Evolutionary conservation across 2,113 vertebrate genomes (phyloP), one percentile per base, ranked within the genome.

Genomic region (Rhodinocichla rosea): DNA sequence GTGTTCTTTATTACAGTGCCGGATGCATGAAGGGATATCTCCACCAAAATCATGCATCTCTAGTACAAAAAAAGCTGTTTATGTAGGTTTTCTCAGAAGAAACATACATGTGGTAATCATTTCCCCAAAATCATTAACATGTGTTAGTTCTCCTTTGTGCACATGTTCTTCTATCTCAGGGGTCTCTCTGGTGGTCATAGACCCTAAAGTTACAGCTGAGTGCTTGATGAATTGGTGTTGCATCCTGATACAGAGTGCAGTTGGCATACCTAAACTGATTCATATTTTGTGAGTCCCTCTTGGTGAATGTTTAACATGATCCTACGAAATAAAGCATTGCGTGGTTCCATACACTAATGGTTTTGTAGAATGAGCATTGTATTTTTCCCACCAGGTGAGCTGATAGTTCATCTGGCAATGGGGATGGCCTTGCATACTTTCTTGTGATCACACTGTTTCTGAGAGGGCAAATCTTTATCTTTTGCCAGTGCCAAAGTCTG

Each of bases 401-500:
- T 23, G 47, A 28, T 28, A 69, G 45, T 60, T 69, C 37, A 33
- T 69, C 63, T 77, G 55, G 33, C 45, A 44, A 15, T 18, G 45
- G 39, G 5, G 14, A 30, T 78, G 44, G 35, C 22, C n/a, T 92
- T 14, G 4, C 70, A 83, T 68, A 47, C 26, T 59, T 89, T 7
- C n/a, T 59, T 33, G 45, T 67, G 49, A 40, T 88, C 2, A 1
- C 53, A 69, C 9, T 55, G 9, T 19, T 94, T 87, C n/a, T 91
- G n/a, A 75, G 23, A 62, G 32, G 30, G 6, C 23, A 64, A 53
- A 73, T 83, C 16, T 94, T 92, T 81, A 26, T 92, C 15, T 92
- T 92, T 90, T 95, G 89, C 49, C 47, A 99, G 99, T 99, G 98
- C 99, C 99, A 55, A 99, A 99, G 92, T 67, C 96, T 83, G 97